Evolutionary conservation across 2,113 vertebrate genomes (phyloP).

Genomic region (Nycticorax nycticorax): DNA sequence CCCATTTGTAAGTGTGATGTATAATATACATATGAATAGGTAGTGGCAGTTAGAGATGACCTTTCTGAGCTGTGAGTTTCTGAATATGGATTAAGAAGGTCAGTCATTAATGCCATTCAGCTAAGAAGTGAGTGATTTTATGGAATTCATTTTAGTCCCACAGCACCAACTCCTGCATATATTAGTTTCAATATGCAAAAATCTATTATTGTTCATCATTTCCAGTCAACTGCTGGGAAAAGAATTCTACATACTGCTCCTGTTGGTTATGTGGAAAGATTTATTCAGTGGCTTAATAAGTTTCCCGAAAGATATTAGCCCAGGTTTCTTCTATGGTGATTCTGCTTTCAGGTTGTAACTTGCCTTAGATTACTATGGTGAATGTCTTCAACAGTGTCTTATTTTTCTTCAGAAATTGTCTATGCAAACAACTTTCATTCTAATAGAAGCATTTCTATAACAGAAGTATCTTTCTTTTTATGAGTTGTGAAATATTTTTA

Average conservation of each 20-base stretch:
- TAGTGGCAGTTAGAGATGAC: slow-evolving; percentile 8
- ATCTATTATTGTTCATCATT: slow-evolving; percentile 31
- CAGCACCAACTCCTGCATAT: slow-evolving; percentile 31
- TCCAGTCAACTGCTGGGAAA: not conserved
- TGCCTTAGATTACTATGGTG: not conserved
- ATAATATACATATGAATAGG: slow-evolving; percentile 40
- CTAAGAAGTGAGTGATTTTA: slow-evolving; percentile 26
- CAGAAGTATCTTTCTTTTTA: not conserved
- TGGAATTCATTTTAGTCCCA: slow-evolving; percentile 45
- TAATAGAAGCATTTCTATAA: not conserved
- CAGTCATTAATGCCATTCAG: slow-evolving; percentile 7
- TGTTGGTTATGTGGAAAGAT: not conserved
- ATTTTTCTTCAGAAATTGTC: not conserved
- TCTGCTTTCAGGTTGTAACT: not conserved
- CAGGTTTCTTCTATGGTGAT: not conserved
- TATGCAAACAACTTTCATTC: not conserved
- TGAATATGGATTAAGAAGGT: slow-evolving; percentile 36
- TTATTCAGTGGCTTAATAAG: not conserved
- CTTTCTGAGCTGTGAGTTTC: slow-evolving; percentile 40
- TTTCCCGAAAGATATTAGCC: not conserved
- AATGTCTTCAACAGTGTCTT: not conserved
- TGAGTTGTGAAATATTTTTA: not conserved
- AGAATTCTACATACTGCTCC: not conserved
- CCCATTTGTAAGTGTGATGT: slow-evolving; percentile 26
- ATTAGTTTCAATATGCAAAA: slow-evolving; percentile 58